Percentiles rank a stretch among this genome's conserved stretches.
Conservation (phyloP, 2,888 invertebrate genomes). For the Dione juno region DNA sequence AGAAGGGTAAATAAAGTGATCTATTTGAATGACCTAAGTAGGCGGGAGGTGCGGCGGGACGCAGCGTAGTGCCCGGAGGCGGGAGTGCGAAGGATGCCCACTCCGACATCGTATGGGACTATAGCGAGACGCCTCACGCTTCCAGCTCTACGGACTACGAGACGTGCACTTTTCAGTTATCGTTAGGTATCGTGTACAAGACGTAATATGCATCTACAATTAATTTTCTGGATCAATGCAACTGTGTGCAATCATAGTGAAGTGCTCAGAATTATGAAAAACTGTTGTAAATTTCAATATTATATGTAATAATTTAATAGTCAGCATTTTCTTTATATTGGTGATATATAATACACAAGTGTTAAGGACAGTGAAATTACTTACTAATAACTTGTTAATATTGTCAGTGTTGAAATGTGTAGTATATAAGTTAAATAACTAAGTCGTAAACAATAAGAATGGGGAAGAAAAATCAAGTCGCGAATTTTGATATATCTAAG, state of each 20-base stretch:
- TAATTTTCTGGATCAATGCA: conserved; percentile 41
- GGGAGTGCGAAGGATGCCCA: conserved; percentile 66
- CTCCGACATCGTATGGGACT: conserved; percentile 64
- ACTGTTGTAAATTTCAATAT: not conserved
- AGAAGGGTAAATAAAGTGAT: conserved; percentile 50
- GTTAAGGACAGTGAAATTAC: conserved; percentile 18
- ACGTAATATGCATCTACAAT: conserved; percentile 43
- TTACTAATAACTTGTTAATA: not conserved
- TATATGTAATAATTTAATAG: not conserved
- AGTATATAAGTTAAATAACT: conserved; percentile 20
- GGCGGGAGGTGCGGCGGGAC: conserved; percentile 58
- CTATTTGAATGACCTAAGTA: conserved; percentile 57
- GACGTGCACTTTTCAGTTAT: conserved; percentile 42
- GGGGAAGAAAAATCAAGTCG: conserved; percentile 61
- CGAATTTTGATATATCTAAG: conserved; percentile 65
- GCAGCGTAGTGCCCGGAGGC: conserved; percentile 58
- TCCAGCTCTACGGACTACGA: conserved; percentile 40
- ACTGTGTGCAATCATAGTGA: conserved; percentile 40
- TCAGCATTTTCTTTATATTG: not conserved
- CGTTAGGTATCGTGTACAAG: conserved; percentile 29
- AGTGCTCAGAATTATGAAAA: conserved; percentile 33
- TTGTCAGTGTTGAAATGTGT: conserved; percentile 28
- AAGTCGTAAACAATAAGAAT: conserved; percentile 51
- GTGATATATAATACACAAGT: conserved; percentile 4
- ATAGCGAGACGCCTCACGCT: conserved; percentile 67